Evolutionary conservation across 2,113 vertebrate species (phyloP), one percentile per base, ranked within the genome.

Genomic region (Hippolais icterina): DNA sequence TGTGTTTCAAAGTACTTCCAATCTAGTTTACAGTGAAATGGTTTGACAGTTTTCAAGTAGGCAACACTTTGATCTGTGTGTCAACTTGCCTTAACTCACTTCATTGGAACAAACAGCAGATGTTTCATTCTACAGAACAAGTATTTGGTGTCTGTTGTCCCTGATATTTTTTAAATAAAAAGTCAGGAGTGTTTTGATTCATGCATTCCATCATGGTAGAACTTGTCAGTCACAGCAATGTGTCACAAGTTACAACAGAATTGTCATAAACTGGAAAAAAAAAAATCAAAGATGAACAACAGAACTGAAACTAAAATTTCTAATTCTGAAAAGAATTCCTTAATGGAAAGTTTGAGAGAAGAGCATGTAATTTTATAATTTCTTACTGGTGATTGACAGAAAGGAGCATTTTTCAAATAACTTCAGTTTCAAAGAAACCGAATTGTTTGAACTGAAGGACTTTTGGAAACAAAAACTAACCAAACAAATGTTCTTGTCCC

Each of bases 11-110:
- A 87, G 72, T 25, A n/a, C 39, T 74, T 87, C 23, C 59, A 35
- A 50, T 83, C 71, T 46, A 46, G 57, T 93, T 92, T 65, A 50
- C 50, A 50, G 8, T 46, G 71, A 93, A 74, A 88, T 39, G 29
- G 54, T 86, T 90, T 97, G 94, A 90, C 90, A 93, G 79, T 88
- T 95, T 85, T 93, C 83, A 94, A 50, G 94, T 16, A 95, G 83
- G 63, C 63, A 88, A 37, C 50, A 57, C 88, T 95, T 93, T 88
- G 94, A 97, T 97, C 92, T 66, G 4, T 5, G 37, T 77, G 90
- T 90, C 94, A 93, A 1, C 69, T 83, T 61, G n/a, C 42, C 91
- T 94, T 76, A 79, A 10, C 46, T 92, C 4, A 0, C 69, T 93
- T 87, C 57, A 12, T 25, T 65, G 92, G 90, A 94, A 54, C 79